Conservation (phyloP, 2,888 invertebrate species). For the Pilophorus perplexus region DNA sequence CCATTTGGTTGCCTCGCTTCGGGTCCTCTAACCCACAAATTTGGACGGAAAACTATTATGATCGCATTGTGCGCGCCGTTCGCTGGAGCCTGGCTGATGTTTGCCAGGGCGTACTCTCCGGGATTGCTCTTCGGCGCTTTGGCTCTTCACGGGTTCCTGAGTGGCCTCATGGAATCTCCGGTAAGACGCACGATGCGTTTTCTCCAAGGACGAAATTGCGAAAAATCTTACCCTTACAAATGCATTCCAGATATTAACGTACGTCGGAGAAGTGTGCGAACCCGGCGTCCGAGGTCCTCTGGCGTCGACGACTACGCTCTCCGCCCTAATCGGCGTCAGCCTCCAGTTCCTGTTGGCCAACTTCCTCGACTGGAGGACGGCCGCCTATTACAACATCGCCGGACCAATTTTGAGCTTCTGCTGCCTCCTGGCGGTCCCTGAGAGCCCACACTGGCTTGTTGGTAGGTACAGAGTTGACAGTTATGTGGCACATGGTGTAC, state of each 20-base stretch:
- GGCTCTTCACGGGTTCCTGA: conserved; percentile 69
- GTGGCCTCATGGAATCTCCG: conserved; percentile 77
- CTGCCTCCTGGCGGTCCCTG: conserved; percentile 69
- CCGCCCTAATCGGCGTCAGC: conserved; percentile 72
- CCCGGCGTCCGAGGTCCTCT: conserved; percentile 73
- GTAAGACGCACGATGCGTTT: conserved; percentile 52
- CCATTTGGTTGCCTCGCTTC: conserved; percentile 75
- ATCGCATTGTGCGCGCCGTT: conserved; percentile 72
- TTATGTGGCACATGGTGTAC: no score
- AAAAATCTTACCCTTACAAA: neutral
- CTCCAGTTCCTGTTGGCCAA: conserved; percentile 72
- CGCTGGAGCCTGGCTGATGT: conserved; percentile 69
- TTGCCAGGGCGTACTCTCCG: conserved; percentile 63
- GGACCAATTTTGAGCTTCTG: conserved; percentile 56
- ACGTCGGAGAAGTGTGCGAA: conserved; percentile 81
- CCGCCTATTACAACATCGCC: conserved; percentile 61
- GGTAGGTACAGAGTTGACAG: no score
- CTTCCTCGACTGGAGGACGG: conserved; percentile 67
- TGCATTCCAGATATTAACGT: conserved; percentile 65
- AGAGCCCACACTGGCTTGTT: conserved; percentile 78
- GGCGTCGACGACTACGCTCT: conserved; percentile 70
- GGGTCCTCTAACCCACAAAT: conserved; percentile 66
- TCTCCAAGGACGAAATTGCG: neutral
- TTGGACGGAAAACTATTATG: conserved; percentile 74
- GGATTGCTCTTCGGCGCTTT: conserved; percentile 68